Evolutionary conservation across 2,888 invertebrate genomes (phyloP), one percentile per base, ranked within the genome.

Genomic region (Phortica magna): DNA sequence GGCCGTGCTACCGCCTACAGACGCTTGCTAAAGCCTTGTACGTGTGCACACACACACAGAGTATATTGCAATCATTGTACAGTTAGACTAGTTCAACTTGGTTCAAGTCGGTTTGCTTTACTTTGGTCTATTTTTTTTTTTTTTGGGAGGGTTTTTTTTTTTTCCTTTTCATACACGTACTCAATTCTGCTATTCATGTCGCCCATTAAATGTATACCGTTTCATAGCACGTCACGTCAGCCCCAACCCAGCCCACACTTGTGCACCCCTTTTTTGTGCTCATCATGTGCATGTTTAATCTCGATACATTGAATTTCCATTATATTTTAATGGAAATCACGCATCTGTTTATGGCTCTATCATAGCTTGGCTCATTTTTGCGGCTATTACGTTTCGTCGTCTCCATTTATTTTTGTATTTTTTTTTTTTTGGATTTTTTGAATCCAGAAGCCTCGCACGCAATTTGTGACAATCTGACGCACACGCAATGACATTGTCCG

Each of bases 321-420:
- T 83, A 83, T 84, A 83, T 83, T 84, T 83, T 83, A 83, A 84
- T 83, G 83, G 83, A 83, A 83, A 84, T 83, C 83, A 83, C 83
- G 83, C 83, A 83, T 83, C 83, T 81, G 84, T 84, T 83, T 83
- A 83, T 83, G 80, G 81, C 78, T 83, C 81, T 75, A 84, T 83
- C 81, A 67, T 75, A 75, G 67, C 61, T 74, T 22, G 22, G 80
- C 71, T 80, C 78, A 81, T 83, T 79, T 78, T 76, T 82, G 77
- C 31, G 43, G 78, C 83, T 83, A 83, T 81, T 79, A 83, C 76
- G 31, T 31, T 31, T 42, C 68, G 68, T 48, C 14, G 14, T 48
- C 48, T 48, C 14, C 48, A 31, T 31, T 48, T 48, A 7, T 48
- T 48, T 9, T 48, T 48, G 3, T 48, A 3, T 9, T 48, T 48